A percentile compares a stretch with the other conserved stretches of the same genome.
phyloP scores from a whole-genome alignment of 2,888 invertebrate species.

The Globia sparganii region DNA sequence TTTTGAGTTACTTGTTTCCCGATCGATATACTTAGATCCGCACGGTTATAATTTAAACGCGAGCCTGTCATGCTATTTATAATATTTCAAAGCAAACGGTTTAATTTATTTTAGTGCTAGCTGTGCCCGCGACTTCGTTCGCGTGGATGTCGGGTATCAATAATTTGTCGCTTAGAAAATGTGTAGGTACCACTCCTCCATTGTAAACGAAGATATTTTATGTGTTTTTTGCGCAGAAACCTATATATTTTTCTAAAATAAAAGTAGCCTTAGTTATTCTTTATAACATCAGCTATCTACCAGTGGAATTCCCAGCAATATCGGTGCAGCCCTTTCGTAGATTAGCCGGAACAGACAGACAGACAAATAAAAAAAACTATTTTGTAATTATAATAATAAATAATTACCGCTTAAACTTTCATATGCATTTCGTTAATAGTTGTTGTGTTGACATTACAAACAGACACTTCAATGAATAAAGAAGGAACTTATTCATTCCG shows the following conservation, averaged over 20 bases:
- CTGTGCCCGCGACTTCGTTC: background rate
- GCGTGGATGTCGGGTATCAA: no score
- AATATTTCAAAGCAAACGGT: background rate
- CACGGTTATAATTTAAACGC: background rate
- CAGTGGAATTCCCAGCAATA: background rate
- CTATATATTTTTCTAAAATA: no score
- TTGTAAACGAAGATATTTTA: no score
- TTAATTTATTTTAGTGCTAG: background rate
- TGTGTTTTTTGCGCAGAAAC: no score
- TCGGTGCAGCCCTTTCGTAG: background rate
- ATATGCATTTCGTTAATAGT: no score
- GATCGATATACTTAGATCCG: slow-evolving; percentile 6
- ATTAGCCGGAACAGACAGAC: background rate
- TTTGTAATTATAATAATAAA: no score
- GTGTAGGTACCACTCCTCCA: no score
- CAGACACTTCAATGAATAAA: no score
- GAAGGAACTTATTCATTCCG: background rate
- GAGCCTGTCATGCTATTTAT: background rate
- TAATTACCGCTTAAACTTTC: no score
- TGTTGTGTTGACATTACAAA: no score
- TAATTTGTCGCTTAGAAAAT: no score
- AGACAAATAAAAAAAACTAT: background rate
- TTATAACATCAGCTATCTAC: background rate
- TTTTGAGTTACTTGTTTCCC: background rate
- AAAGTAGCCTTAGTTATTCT: background rate